Conservation (phyloP, 1,140 invertebrate genomes). For the Tetraneura akinire region DNA sequence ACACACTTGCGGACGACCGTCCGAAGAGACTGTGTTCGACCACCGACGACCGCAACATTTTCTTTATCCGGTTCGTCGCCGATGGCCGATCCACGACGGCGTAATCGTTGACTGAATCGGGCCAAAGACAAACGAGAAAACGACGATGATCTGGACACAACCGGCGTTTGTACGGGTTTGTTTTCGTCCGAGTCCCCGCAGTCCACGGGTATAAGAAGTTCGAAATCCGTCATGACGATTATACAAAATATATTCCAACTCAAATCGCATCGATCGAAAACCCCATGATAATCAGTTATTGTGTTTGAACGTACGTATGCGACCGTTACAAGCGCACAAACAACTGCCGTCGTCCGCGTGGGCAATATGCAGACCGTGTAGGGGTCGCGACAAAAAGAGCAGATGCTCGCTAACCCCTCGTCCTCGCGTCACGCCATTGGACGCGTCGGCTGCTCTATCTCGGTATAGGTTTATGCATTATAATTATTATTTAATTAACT, state of each 20-base stretch:
- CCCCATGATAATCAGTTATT: not conserved
- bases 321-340: slow-evolving; percentile 2
- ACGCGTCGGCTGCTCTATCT: too few species aligned
- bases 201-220: slow-evolving; percentile 32
- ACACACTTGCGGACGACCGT: slow-evolving; percentile 55
- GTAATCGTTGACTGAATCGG: slow-evolving; percentile 61
- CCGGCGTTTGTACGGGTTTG: slow-evolving; percentile 35
- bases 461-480: too few species aligned
- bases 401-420: not conserved
- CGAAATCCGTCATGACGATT: slow-evolving; percentile 30
- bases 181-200: not conserved
- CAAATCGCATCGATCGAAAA: not conserved
- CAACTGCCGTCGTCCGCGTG: not conserved
- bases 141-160: slow-evolving; percentile 52
- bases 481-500: too few species aligned
- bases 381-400: not conserved
- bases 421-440: not conserved
- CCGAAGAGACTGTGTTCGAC: too few species aligned
- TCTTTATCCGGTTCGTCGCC: slow-evolving; percentile 50
- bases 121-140: slow-evolving; percentile 69
- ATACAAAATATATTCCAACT: too few species aligned
- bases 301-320: not conserved
- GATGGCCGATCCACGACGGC: slow-evolving; percentile 56
- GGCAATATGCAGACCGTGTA: not conserved
- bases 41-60: not conserved